Evolutionary conservation across 2,113 vertebrate species (phyloP).

Genomic region (Emydocephalus ijimae): DNA sequence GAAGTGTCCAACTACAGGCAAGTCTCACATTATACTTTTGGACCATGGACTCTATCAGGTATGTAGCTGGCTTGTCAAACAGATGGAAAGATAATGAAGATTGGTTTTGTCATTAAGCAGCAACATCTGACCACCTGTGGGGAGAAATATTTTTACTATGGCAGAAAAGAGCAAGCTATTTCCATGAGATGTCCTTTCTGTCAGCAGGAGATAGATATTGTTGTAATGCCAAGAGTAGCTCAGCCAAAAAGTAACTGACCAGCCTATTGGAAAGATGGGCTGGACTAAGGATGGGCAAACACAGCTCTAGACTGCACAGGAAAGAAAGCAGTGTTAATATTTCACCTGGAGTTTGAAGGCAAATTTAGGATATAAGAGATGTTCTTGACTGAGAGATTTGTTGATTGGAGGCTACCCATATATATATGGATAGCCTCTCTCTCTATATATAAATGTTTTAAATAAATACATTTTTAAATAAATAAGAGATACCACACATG

Average conservation of each 20-base stretch:
- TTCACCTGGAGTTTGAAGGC: not conserved
- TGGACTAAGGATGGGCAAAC: not conserved
- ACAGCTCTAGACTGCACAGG: not conserved
- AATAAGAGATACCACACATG: not conserved
- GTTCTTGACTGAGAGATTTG: not conserved
- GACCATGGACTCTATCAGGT: constrained; percentile 99
- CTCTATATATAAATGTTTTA: not conserved
- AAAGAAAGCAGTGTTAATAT: not conserved
- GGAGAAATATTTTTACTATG: not conserved
- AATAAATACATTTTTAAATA: not conserved
- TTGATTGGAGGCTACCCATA: not conserved
- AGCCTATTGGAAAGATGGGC: not conserved
- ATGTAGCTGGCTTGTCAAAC: not conserved
- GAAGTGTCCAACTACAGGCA: constrained; percentile 74
- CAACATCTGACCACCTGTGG: not conserved
- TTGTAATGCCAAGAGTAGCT: not conserved
- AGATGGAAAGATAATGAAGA: not conserved
- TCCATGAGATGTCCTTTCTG: not conserved
- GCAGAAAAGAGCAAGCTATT: not conserved
- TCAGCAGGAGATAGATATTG: not conserved
- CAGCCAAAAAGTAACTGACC: not conserved
- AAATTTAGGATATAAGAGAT: not conserved
- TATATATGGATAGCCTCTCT: too few relatives aligned
- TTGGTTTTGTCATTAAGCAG: not conserved
- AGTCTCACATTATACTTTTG: constrained; percentile 84